A percentile compares a stretch with the other conserved stretches of the same genome.
phyloP scores from a whole-genome alignment of 2,797 vertebrate species.

The Amblyopsis hoosieri region DNA sequence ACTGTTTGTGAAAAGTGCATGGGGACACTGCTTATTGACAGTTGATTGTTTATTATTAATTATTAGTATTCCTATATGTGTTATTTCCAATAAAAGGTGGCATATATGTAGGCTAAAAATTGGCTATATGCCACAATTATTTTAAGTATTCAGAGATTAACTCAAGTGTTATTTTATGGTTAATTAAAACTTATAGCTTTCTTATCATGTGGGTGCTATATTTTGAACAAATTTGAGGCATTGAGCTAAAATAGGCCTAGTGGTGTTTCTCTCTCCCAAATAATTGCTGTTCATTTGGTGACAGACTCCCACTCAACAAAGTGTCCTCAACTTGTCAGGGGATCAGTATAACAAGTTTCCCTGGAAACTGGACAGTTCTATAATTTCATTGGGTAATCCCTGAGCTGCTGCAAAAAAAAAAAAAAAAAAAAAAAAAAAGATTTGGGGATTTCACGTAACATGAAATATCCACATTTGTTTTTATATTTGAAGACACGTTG shows the following conservation, averaged over 20 bases:
- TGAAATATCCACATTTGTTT: conserved; percentile 17
- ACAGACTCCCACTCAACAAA: conserved; percentile 63
- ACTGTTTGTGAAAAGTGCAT: too few species aligned
- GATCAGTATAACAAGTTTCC: conserved; percentile 72
- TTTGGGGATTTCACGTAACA: conserved; percentile 44
- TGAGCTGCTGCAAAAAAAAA: conserved; percentile 52
- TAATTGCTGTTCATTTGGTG: conserved; percentile 61
- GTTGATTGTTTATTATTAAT: too few species aligned
- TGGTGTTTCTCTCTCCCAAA: conserved; percentile 63
- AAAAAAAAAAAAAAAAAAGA: conserved; percentile 59
- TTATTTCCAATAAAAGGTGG: not conserved
- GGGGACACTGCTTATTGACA: too few species aligned
- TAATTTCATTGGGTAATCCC: conserved; percentile 69
- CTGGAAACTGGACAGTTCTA: conserved; percentile 73
- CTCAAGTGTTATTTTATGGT: conserved; percentile 20
- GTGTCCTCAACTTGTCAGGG: conserved; percentile 48
- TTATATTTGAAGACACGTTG: not conserved
- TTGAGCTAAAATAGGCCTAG: conserved; percentile 44
- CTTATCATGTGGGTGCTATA: conserved; percentile 42
- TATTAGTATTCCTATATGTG: too few species aligned
- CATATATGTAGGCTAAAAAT: not conserved
- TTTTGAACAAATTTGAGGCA: conserved; percentile 63
- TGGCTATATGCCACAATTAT: not conserved
- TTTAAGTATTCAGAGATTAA: conserved; percentile 9
- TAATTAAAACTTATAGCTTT: conserved; percentile 7